Conservation (phyloP, 1,140 invertebrate species). For the Cataglyphis hispanica region DNA sequence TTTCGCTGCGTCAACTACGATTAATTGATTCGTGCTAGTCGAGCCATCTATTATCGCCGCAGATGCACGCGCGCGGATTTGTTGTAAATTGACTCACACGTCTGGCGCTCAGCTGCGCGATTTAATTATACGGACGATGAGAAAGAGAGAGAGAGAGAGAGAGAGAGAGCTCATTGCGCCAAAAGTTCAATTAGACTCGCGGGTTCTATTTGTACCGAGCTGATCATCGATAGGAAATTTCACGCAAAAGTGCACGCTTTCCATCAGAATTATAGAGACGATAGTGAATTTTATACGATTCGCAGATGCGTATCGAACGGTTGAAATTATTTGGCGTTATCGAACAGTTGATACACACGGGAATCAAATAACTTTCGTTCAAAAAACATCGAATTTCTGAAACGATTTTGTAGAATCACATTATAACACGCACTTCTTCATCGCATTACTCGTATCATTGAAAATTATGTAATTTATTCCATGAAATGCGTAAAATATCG, state of each 20-base stretch:
- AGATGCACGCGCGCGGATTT: constrained; percentile 43
- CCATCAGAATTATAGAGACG: background rate
- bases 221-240: constrained; percentile 18
- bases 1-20: constrained; percentile 74
- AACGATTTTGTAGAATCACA: background rate
- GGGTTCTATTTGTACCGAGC: background rate
- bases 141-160: background rate
- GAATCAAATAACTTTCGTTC: background rate
- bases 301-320: background rate
- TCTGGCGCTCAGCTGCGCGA: constrained; percentile 54
- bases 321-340: constrained; percentile 27
- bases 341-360: background rate
- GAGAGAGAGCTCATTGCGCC: background rate
- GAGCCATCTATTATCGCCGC: constrained; percentile 69
- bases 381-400: constrained; percentile 23
- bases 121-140: constrained; percentile 64
- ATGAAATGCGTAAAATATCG: background rate
- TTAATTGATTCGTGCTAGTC: constrained; percentile 77
- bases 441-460: background rate
- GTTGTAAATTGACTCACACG: constrained; percentile 67
- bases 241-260: constrained; percentile 5
- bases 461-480: constrained; percentile 27
- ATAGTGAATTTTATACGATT: background rate
- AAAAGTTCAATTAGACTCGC: constrained; percentile 4
- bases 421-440: constrained; percentile 11